Conservation (phyloP, 1,140 invertebrate genomes). For the Samia ricini region DNA sequence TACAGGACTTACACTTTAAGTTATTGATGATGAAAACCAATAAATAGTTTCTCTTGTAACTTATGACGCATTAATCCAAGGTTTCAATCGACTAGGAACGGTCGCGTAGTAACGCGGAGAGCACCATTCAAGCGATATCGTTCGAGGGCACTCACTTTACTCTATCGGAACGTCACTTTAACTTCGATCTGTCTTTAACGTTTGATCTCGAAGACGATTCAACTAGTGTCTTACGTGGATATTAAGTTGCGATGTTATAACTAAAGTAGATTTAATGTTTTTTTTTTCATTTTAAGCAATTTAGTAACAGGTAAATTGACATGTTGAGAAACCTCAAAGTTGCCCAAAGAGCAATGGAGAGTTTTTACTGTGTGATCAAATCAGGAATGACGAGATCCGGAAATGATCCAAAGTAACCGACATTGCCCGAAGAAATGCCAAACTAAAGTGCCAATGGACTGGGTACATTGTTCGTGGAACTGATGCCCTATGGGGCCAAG, state of each 20-base stretch:
- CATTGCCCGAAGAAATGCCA: no score
- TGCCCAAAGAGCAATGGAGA: no score
- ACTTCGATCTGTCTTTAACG: constrained; percentile 35
- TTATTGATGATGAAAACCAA: no score
- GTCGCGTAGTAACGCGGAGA: constrained; percentile 16
- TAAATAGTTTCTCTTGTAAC: neutral
- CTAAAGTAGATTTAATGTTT: neutral
- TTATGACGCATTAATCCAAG: constrained; percentile 10
- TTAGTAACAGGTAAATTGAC: no score
- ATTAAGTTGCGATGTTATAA: constrained; percentile 2
- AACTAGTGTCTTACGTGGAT: constrained; percentile 9
- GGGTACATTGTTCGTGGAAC: no score
- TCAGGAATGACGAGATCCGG: no score
- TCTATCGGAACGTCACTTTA: constrained; percentile 40
- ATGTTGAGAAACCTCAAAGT: no score
- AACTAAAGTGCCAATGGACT: no score
- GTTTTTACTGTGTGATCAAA: no score
- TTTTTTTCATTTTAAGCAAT: neutral
- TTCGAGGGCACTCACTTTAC: constrained; percentile 19
- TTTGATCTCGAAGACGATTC: constrained; percentile 26
- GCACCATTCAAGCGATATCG: constrained; percentile 16
- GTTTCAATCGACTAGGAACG: constrained; percentile 10
- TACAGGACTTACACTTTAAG: no score
- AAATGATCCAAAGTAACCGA: no score
- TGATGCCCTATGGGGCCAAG: no score